Conservation (phyloP, 35 echinoderm and acorn worm species). For the Ophiothrix spiculata region DNA sequence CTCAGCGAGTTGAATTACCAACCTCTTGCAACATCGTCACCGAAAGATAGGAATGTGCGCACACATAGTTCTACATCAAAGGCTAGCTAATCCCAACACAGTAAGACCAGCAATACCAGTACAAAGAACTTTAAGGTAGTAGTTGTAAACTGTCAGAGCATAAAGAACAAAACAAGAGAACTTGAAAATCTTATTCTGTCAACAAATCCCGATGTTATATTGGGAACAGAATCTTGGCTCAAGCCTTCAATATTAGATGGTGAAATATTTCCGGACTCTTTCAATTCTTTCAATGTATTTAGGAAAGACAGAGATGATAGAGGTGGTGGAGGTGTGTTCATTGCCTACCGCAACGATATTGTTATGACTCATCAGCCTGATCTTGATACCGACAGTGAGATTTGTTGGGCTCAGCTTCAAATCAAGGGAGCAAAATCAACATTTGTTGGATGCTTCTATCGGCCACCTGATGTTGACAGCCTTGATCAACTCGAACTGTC, state of each 20-base stretch:
- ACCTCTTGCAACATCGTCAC: no score
- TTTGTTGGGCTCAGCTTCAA: slow-evolving; percentile 29
- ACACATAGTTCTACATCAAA: background rate
- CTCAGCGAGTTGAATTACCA: no score
- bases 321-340: slow-evolving; percentile 38
- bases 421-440: slow-evolving; percentile 27
- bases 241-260: slow-evolving; percentile 29
- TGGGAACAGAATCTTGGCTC: slow-evolving; percentile 27
- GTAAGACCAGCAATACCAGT: background rate
- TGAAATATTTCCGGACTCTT: slow-evolving; percentile 39
- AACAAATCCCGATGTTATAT: slow-evolving; percentile 31
- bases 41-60: no score
- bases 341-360: slow-evolving; percentile 34
- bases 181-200: slow-evolving; percentile 37
- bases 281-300: background rate
- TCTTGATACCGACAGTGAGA: slow-evolving; percentile 17
- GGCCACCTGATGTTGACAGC: slow-evolving; percentile 15
- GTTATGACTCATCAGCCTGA: slow-evolving; percentile 14
- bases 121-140: slow-evolving; percentile 8
- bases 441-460: slow-evolving; percentile 39
- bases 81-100: background rate
- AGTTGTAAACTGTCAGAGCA: slow-evolving; percentile 29
- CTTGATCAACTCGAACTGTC: slow-evolving; percentile 3
- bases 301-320: slow-evolving; percentile 10
- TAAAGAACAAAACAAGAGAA: slow-evolving; percentile 39